A percentile compares a stretch with the other conserved stretches of the same genome.
These are phyloP conservation scores for Papilio dardanus DNA, from an alignment of 1,140 invertebrate species.

Conservation along the genomic window DNA sequence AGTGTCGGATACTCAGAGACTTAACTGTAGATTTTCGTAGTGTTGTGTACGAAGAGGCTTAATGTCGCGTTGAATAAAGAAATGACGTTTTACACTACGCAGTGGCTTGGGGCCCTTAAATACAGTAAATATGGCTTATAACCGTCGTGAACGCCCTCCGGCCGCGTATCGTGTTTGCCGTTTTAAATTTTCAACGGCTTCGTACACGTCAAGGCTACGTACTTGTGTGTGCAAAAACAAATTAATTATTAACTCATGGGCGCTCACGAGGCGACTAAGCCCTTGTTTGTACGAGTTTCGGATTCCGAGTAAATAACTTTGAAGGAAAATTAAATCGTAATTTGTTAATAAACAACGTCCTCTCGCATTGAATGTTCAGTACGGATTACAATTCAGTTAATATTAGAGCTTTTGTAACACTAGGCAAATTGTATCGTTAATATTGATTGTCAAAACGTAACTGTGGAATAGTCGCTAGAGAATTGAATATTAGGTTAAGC, in stretches of 20 bases:
- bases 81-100: conserved; percentile 35
- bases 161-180: conserved; percentile 53
- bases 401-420: conserved; percentile 8
- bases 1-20: no score
- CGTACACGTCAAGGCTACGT: conserved; percentile 43
- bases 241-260: conserved; percentile 61
- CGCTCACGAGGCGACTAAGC: conserved; percentile 12
- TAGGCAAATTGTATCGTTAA: neutral
- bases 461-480: neutral
- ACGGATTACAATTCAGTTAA: neutral
- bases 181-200: conserved; percentile 67
- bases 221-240: conserved; percentile 57
- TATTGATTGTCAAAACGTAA: neutral
- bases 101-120: conserved; percentile 47
- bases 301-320: conserved; percentile 29
- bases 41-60: no score
- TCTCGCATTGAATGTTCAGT: conserved; percentile 16
- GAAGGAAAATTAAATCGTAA: conserved; percentile 38
- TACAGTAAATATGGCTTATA: conserved; percentile 49
- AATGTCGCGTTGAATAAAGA: neutral
- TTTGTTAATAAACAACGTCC: conserved; percentile 24
- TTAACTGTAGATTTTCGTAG: no score
- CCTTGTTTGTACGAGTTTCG: conserved; percentile 27
- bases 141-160: conserved; percentile 56
- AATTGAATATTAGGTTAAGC: conserved; percentile 18